Base-by-base conservation (phyloP, 2,113 vertebrate species). In the Macrotus californicus region DNA sequence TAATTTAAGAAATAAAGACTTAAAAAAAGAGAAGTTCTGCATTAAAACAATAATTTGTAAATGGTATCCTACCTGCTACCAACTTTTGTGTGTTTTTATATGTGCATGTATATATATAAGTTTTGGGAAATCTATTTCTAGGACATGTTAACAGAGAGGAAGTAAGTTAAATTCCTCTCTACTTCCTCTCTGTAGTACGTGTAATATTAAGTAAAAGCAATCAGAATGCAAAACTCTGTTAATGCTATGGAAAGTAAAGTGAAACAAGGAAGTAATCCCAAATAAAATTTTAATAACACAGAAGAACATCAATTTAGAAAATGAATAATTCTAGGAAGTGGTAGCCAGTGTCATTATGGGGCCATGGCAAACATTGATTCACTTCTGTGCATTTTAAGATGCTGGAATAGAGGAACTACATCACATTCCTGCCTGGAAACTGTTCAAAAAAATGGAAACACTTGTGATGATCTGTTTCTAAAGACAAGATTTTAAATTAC, bases 261-360 rank as follows among this genome's bases (percentile, higher is more conserved):
- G 59, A 93, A 48, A 43, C 61, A 82, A 9, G 61, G 48, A 86
- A 86, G 21, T 54, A 79, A 91, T 14, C 13, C 24, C 29, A 9
- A 87, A 79, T 81, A 43, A 72, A 54, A 48, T 5, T 84, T 69
- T 87, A 75, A 93, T 64, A 75, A 87, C 64, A 77, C 34, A 43
- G 19, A 87, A 50, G 34, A 94, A 52, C 86, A 80, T 59, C 16
- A 24, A 64, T 87, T 94, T 91, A 79, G 54, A 93, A 83, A 80
- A 70, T 59, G 18, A 87, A 43, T 54, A 41, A 15, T 90, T 92
- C 41, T 43, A 94, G 75, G 83, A 96, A 64, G n/a, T 86, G 61
- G 70, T 36, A 70, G n/a, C 10, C 41, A 16, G 24, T 46, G 16
- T 39, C 18, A 54, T 19, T 41, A 18, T 29, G 4, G 36, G 54